Base-by-base conservation (phyloP, 2,888 invertebrate genomes). In the Alsophila aescularia region DNA sequence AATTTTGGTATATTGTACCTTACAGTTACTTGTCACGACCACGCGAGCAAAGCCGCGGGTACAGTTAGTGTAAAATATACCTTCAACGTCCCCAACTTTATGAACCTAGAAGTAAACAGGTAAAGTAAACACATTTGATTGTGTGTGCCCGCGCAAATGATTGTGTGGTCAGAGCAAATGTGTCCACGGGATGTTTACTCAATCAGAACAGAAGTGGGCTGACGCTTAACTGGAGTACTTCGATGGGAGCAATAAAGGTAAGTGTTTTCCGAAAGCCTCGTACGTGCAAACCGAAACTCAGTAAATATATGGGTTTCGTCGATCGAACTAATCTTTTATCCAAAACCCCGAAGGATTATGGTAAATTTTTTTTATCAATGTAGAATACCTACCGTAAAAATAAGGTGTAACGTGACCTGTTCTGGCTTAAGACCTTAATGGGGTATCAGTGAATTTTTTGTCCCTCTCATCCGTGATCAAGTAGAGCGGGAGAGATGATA, bases 61-160 rank as follows among this genome's bases (percentile, higher is more conserved):
- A 18, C 18, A 18, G 5, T 18, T 8, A 27, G 9, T 9, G 27
- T 29, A 29, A 8, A 2, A 6, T n/a, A 10, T n/a, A 8, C n/a
- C n/a, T 29, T 29, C 29, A 29, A 29, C 8, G 2, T 8, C 24
- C 24, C 24, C 24, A 8, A 24, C 5, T 24, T 24, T 24, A 24
- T 24, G 24, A 8, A 2, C 24, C 7, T n/a, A n/a, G n/a, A n/a
- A n/a, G n/a, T n/a, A n/a, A n/a, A n/a, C n/a, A n/a, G 18, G 18
- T 5, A 36, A n/a, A n/a, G 35, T 31, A 52, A 47, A 47, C 52
- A 52, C 15, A 34, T 52, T 50, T 18, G 44, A 44, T 52, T 36
- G 40, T 18, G 36, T 39, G 52, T 52, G 21, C 13, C 39, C 13
- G 27, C 40, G 29, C 35, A 44, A 41, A 31, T 14, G 36, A 45